Percentiles rank a stretch among this genome's conserved stretches.
Evolutionary conservation across 2,888 invertebrate species (phyloP).

Genomic region (Nephrocerus scutellatus): DNA sequence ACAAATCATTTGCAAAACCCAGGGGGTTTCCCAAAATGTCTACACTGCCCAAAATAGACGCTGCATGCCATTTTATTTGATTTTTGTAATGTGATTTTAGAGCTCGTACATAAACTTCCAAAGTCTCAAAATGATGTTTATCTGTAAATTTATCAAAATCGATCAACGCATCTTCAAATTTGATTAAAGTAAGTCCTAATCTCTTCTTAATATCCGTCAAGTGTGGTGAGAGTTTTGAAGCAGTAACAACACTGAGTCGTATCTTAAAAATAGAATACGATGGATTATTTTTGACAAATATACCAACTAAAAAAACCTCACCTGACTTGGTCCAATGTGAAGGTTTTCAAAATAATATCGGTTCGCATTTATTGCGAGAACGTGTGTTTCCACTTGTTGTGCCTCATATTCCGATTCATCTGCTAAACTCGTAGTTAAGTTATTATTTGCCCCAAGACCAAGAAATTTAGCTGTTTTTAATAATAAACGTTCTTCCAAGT

Average conservation of each 20-base stretch:
- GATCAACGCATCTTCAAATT: slow-evolving; percentile 94
- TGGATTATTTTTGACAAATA: no score
- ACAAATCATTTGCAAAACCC: slow-evolving; percentile 91
- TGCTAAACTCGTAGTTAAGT: slow-evolving; percentile 56
- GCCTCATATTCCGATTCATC: slow-evolving; percentile 77
- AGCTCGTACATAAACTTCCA: slow-evolving; percentile 71
- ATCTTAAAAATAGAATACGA: slow-evolving; percentile 59
- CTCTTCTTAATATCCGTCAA: slow-evolving; percentile 75
- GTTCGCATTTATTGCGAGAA: slow-evolving; percentile 71
- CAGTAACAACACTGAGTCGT: slow-evolving; percentile 82
- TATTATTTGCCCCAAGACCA: slow-evolving; percentile 55
- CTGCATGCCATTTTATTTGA: slow-evolving; percentile 92
- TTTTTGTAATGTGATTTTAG: slow-evolving; percentile 80
- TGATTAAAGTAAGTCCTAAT: slow-evolving; percentile 80
- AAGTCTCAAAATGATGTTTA: slow-evolving; percentile 86
- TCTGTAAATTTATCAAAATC: slow-evolving; percentile 83
- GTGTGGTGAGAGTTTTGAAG: slow-evolving; percentile 70
- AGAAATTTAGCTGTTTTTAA: slow-evolving; percentile 63
- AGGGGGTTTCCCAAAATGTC: slow-evolving; percentile 97
- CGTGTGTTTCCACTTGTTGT: slow-evolving; percentile 70
- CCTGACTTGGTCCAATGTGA: slow-evolving; percentile 70
- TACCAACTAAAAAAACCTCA: slow-evolving; percentile 32
- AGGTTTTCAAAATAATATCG: slow-evolving; percentile 82
- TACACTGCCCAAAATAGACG: slow-evolving; percentile 89
- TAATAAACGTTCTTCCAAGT: slow-evolving; percentile 80